These are phyloP conservation scores for Galaxea fascicularis DNA, from an alignment of 92 coral and sea anemone species.

Conservation along the genomic window DNA sequence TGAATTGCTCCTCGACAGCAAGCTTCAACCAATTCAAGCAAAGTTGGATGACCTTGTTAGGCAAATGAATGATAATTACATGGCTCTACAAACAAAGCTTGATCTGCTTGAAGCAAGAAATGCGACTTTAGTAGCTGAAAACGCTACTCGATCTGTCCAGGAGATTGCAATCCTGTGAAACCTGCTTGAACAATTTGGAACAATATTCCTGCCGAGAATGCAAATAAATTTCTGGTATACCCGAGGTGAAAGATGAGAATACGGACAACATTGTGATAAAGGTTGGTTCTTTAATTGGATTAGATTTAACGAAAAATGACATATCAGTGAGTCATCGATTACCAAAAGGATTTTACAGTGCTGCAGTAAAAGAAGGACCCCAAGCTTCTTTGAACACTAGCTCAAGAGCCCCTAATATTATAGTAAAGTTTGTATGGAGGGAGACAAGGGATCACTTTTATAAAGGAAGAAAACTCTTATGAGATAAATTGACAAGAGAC, in stretches of 20 bases:
- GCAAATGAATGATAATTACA: conserved; percentile 8
- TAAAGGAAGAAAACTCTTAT: conserved; percentile 24
- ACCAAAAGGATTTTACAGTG: conserved; percentile 16
- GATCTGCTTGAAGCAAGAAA: conserved; percentile 13
- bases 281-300: not conserved
- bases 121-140: conserved; percentile 22
- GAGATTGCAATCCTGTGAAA: not conserved
- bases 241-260: not conserved
- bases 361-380: conserved; percentile 26
- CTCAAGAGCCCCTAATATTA: conserved; percentile 21
- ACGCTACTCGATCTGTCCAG: conserved; percentile 1
- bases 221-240: not conserved
- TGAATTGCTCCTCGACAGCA: conserved; percentile 27
- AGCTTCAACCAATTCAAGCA: conserved; percentile 31
- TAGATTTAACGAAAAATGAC: conserved; percentile 13
- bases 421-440: conserved; percentile 49
- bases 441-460: conserved; percentile 43
- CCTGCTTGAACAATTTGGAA: not conserved
- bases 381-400: conserved; percentile 27
- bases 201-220: conserved; percentile 12
- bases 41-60: conserved; percentile 37
- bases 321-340: conserved; percentile 35
- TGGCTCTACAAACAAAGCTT: not conserved
- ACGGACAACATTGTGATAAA: conserved; percentile 1
- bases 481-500: conserved; percentile 34